These are phyloP conservation scores for Hydrophis major DNA, from an alignment of 2,797 vertebrate genomes.

Conservation along the genomic window DNA sequence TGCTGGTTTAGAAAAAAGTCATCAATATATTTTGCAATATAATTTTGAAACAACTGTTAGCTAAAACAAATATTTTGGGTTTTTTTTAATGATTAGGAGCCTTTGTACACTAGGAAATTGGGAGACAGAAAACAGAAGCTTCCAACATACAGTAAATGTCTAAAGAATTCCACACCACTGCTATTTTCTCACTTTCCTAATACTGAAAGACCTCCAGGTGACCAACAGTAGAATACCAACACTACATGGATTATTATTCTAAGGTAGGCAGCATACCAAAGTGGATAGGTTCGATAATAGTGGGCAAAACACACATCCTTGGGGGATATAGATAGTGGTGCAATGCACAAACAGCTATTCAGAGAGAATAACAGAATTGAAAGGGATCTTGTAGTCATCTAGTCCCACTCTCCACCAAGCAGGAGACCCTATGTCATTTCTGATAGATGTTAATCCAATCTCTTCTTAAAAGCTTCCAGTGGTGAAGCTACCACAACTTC, in stretches of 20 bases:
- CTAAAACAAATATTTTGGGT: neutral
- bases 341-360: too few relatives aligned
- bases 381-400: too few relatives aligned
- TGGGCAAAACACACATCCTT: neutral
- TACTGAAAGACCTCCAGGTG: neutral
- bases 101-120: neutral
- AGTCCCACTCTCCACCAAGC: too few relatives aligned
- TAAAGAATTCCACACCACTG: neutral
- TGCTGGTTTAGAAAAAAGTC: neutral
- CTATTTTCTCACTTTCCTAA: neutral
- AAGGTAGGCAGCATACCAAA: neutral
- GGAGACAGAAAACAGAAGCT: neutral
- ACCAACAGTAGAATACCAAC: neutral
- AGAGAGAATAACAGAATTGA: too few relatives aligned
- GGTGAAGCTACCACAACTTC: too few relatives aligned
- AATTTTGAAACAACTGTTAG: neutral
- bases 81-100: neutral
- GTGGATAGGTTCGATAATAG: neutral
- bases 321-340: too few relatives aligned
- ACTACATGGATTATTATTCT: neutral
- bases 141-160: neutral
- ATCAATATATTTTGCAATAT: neutral
- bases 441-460: too few relatives aligned
- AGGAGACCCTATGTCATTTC: too few relatives aligned
- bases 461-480: too few relatives aligned